A percentile compares a stretch with the other conserved stretches of the same genome.
Conservation (phyloP, 2,888 invertebrate species). For the Lamproptera curius region DNA sequence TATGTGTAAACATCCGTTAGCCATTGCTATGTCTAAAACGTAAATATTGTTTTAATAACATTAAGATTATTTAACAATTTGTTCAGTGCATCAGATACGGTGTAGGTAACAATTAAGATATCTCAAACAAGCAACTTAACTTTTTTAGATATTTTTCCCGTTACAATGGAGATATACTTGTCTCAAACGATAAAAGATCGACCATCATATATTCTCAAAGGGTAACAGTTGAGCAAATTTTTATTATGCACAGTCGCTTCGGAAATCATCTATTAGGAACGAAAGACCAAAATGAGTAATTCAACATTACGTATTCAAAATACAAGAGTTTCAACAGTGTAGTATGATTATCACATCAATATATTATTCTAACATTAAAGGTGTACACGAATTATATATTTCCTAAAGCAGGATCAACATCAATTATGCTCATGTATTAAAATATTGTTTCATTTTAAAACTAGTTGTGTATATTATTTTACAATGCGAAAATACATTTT, state of each 20-base stretch:
- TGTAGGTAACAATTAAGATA: slow-evolving; percentile 42
- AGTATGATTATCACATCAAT: slow-evolving; percentile 62
- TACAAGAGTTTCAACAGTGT: slow-evolving; percentile 58
- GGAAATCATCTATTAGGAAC: slow-evolving; percentile 68
- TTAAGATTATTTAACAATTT: slow-evolving; percentile 27
- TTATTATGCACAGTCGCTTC: slow-evolving; percentile 55
- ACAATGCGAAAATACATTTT: slow-evolving; percentile 76
- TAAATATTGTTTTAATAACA: slow-evolving; percentile 21
- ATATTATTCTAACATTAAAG: slow-evolving; percentile 59
- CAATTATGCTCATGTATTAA: slow-evolving; percentile 68
- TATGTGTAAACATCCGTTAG: slow-evolving; percentile 14
- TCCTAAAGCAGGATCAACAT: slow-evolving; percentile 64
- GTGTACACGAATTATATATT: slow-evolving; percentile 55
- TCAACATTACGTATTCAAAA: slow-evolving; percentile 55
- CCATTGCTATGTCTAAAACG: slow-evolving; percentile 12
- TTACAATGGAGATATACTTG: not conserved
- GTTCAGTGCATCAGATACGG: slow-evolving; percentile 33
- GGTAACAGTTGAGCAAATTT: slow-evolving; percentile 68
- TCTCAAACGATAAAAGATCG: not conserved
- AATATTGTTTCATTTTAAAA: slow-evolving; percentile 70
- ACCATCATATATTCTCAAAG: slow-evolving; percentile 47
- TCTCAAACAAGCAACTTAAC: slow-evolving; percentile 9
- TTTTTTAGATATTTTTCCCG: not conserved
- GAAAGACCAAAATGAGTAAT: slow-evolving; percentile 60
- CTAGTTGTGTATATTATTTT: slow-evolving; percentile 71